Evolutionary conservation across 2,888 invertebrate genomes (phyloP), one percentile per base, ranked within the genome.

Genomic region (Lutraria lutraria): DNA sequence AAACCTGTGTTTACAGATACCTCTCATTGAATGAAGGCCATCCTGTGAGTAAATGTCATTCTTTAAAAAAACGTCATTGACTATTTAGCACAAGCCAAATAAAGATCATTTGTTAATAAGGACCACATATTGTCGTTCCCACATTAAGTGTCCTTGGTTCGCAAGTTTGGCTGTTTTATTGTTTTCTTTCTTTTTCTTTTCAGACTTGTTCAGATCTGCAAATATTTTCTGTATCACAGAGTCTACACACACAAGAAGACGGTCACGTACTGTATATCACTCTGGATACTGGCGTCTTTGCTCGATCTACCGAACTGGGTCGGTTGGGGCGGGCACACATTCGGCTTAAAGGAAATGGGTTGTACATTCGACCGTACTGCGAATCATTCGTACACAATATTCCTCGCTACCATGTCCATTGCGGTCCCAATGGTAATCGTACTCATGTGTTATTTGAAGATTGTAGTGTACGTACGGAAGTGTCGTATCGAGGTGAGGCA

Each of bases 271-370:
- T 93, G 93, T 52, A 15, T 92, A 0, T 84, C 87, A 0, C 82
- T 94, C 21, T 94, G 94, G 94, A 29, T 92, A 13, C 83, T 89
- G 1, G 92, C 92, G 15, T 81, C 90, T 4, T n/a, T 92, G 0
- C 72, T 93, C 15, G 94, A 94, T 56, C 80, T 94, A 63, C 95
- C 95, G 0, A 95, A 95, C 88, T 93, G 93, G 92, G 56, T 94
- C 16, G 94, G 93, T 21, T 95, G 95, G 95, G 94, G 94, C 15
- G 94, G 93, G 0, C 94, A 94, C 86, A 93, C 94, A 1, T 94
- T 93, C 81, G 94, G 94, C 31, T 81, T 93, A n/a, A 94, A 95
- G 83, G 93, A 93, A 53, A 93, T 94, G 90, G 94, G 94, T 6
- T 95, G 95, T 81, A 93, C 93, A 19, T 95, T 94, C 81, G 94